phyloP scores from a whole-genome alignment of 2,888 invertebrate species.

The Iselma pallidipennis region DNA sequence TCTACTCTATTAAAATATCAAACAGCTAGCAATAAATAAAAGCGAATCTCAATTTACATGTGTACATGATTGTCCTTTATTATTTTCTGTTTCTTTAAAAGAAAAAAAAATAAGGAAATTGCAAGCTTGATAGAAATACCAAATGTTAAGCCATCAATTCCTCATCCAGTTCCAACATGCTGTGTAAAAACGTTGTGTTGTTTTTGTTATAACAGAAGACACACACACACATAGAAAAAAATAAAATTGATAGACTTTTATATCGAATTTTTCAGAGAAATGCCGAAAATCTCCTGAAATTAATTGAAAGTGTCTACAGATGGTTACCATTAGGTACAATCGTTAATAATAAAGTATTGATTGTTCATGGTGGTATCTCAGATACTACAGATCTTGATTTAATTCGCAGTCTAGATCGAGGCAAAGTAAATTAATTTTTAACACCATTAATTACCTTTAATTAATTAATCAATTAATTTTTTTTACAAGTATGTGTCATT shows the following conservation, averaged over 20 bases:
- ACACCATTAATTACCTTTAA: background rate
- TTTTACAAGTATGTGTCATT: conserved; percentile 77
- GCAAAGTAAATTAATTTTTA: conserved; percentile 67
- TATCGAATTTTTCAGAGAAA: conserved; percentile 64
- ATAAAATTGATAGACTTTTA: conserved; percentile 3
- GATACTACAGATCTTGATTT: conserved; percentile 83
- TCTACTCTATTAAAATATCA: no score
- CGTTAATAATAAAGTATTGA: conserved; percentile 85
- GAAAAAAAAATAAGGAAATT: no score
- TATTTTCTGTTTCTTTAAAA: no score
- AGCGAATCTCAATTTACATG: no score
- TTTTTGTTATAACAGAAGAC: background rate
- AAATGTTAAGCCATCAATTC: no score
- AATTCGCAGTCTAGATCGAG: conserved; percentile 78
- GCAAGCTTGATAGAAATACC: no score
- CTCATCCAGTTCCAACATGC: no score
- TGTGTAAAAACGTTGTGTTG: no score
- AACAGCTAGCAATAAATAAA: no score
- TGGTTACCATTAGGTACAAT: conserved; percentile 91
- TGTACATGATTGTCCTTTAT: no score
- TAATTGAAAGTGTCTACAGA: conserved; percentile 88
- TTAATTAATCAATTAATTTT: background rate
- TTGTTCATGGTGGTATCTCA: conserved; percentile 93
- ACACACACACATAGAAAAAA: conserved; percentile 8
- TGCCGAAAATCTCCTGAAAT: conserved; percentile 73